phyloP scores from a whole-genome alignment of 2,888 invertebrate species.

The Lithophane ornitopus region DNA sequence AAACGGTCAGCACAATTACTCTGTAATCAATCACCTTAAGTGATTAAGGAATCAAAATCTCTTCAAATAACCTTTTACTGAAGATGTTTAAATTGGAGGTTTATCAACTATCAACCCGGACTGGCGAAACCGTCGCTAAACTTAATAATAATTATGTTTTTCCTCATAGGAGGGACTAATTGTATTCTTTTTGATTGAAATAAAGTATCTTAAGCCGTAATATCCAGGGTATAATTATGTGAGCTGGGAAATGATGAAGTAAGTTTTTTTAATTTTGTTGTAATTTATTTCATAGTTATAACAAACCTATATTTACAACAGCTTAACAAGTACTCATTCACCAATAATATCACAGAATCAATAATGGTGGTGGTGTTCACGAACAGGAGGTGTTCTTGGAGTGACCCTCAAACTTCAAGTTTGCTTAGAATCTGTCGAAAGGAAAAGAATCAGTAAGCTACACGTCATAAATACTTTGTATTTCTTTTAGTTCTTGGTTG shows the following conservation, averaged over 20 bases:
- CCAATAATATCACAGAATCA: constrained; percentile 29
- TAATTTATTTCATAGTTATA: background rate
- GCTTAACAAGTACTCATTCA: constrained; percentile 1
- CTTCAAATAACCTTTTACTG: too few species aligned
- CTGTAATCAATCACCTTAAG: background rate
- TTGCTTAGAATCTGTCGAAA: constrained; percentile 72
- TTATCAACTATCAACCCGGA: too few species aligned
- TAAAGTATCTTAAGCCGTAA: too few species aligned
- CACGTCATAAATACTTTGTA: background rate
- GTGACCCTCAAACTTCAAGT: constrained; percentile 34
- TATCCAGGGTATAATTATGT: too few species aligned
- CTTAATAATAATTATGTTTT: background rate
- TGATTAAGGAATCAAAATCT: background rate
- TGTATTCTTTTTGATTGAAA: too few species aligned
- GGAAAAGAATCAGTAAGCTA: background rate
- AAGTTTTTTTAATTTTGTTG: background rate
- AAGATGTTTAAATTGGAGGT: too few species aligned
- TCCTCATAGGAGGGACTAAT: too few species aligned
- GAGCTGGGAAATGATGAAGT: background rate
- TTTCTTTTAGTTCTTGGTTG: background rate
- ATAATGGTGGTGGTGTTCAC: constrained; percentile 11
- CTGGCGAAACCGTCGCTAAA: background rate
- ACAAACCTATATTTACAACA: constrained; percentile 22
- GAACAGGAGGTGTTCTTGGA: constrained; percentile 19
- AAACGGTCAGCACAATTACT: too few species aligned